Evolutionary conservation across 2,888 invertebrate species (phyloP).

Genomic region (Agrochola lota): DNA sequence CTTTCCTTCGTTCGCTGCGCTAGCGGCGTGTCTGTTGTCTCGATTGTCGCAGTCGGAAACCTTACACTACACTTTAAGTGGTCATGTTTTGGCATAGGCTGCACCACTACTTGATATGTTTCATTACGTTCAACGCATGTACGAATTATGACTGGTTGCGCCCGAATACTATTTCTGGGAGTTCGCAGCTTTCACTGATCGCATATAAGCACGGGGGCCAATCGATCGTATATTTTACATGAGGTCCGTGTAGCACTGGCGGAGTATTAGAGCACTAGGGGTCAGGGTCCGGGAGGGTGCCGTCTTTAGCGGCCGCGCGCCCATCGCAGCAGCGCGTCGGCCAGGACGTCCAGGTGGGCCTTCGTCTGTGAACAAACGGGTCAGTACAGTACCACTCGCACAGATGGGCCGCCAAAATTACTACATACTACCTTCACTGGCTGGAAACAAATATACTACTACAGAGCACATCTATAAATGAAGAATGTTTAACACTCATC

Average conservation of each 20-base stretch:
- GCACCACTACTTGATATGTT: conserved; percentile 90
- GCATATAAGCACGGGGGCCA: conserved; percentile 78
- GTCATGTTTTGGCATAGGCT: conserved; percentile 84
- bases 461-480: conserved; percentile 5
- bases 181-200: conserved; percentile 85
- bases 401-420: not conserved
- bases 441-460: not conserved
- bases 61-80: conserved; percentile 88
- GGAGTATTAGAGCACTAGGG: conserved; percentile 78
- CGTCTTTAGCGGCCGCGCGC: conserved; percentile 96
- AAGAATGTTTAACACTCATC: conserved; percentile 16
- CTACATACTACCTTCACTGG: not conserved
- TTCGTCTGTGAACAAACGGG: conserved; percentile 94
- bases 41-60: conserved; percentile 78
- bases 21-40: conserved; percentile 63
- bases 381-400: conserved; percentile 11
- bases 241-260: conserved; percentile 81
- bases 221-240: conserved; percentile 77
- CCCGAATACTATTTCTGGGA: conserved; percentile 81
- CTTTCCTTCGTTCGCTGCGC: conserved; percentile 73
- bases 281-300: conserved; percentile 76
- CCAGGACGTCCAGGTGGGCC: conserved; percentile 98
- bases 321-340: conserved; percentile 98
- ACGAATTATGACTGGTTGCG: conserved; percentile 86
- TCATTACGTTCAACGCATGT: conserved; percentile 86